Base-by-base conservation (phyloP, 1,140 invertebrate species). In the Macrostomum lignano region DNA sequence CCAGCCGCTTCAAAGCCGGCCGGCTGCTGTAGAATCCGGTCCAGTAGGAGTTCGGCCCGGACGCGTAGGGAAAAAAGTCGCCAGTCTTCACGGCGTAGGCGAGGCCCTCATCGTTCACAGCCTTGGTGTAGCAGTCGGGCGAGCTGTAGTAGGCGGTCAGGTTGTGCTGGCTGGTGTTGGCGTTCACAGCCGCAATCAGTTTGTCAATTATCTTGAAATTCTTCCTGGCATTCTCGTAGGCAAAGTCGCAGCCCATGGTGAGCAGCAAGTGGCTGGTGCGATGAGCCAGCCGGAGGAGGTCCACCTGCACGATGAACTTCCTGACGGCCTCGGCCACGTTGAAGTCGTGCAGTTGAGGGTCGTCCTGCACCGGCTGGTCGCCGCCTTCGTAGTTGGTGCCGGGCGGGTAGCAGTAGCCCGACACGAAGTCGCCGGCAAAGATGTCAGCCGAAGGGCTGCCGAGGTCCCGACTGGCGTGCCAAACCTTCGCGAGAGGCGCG, bases 181-280 rank as follows among this genome's bases (percentile, higher is more conserved):
- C 34, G 41, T 65, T 66, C 6, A 66, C 57, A 41, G 64, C 69
- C 17, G 68, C 64, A 38, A 86, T 81, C 1, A 86, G 61, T 49
- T 74, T 75, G 49, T 91, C 79, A 47, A 88, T 46, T 49, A 88
- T 86, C 39, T 65, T 68, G 47, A 66, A 88, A 68, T 74, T 79
- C 43, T 67, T 65, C 40, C 70, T 58, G 1, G 81, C 78, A 49
- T 72, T 65, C 48, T 75, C 70, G 52, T 79, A 91, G 34, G 71
- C 66, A 48, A 93, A 91, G 59, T 93, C 82, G 40, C 70, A 70
- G 0, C 82, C 82, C 79, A 88, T 88, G 2, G 78, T 79, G 28
- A 86, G 59, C 36, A 84, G 62, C 4, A 84, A 60, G 48, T 86
- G 71, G 43, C 71, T 69, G 17, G 65, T 62, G 9, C 39, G 38